A percentile compares a stretch with the other conserved stretches of the same genome.
phyloP scores from a whole-genome alignment of 2,888 invertebrate genomes.

The Crematogaster levior region DNA sequence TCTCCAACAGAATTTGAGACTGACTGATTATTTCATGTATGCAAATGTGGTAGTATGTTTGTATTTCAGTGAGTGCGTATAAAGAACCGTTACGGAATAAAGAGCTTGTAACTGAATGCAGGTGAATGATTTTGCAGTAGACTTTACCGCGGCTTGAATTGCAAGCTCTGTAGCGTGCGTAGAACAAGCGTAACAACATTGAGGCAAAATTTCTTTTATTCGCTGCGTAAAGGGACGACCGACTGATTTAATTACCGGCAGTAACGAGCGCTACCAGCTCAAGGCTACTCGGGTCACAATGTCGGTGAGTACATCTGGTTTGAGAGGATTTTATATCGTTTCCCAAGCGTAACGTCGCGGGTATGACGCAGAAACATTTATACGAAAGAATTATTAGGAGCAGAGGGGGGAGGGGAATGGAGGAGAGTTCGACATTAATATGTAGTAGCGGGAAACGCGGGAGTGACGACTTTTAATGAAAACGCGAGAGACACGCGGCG shows the following conservation, averaged over 20 bases:
- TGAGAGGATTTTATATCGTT: conserved; percentile 40
- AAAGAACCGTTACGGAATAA: conserved; percentile 18
- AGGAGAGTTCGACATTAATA: conserved; percentile 65
- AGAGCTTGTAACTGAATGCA: conserved; percentile 5
- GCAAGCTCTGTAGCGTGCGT: conserved; percentile 17
- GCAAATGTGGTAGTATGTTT: conserved; percentile 2
- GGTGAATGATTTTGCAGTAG: background rate
- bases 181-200: conserved; percentile 14
- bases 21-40: background rate
- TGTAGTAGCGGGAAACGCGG: conserved; percentile 54
- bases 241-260: conserved; percentile 47
- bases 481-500: conserved; percentile 49
- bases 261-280: conserved; percentile 33
- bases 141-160: conserved; percentile 35
- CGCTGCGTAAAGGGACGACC: conserved; percentile 9
- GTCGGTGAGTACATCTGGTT: conserved; percentile 22
- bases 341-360: conserved; percentile 29
- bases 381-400: conserved; percentile 61
- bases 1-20: background rate
- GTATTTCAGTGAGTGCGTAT: background rate
- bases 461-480: conserved; percentile 63
- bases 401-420: background rate
- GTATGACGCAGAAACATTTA: conserved; percentile 43
- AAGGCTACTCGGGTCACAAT: conserved; percentile 38
- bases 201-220: conserved; percentile 32